phyloP scores from a whole-genome alignment of 2,888 invertebrate species.

The Morpho helenor region DNA sequence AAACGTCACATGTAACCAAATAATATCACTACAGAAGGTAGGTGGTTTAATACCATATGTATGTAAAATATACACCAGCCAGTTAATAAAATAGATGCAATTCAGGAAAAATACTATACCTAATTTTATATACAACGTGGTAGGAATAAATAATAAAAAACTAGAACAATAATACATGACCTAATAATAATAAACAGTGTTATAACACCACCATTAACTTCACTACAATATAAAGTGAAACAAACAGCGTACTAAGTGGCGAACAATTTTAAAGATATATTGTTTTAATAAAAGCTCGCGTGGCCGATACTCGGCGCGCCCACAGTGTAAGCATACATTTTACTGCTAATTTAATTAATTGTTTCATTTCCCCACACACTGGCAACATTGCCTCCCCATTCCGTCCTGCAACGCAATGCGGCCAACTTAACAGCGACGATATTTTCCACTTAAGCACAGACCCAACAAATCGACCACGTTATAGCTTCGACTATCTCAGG shows the following conservation, averaged over 20 bases:
- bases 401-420: slow-evolving; percentile 11
- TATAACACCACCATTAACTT: slow-evolving; percentile 13
- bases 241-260: slow-evolving; percentile 23
- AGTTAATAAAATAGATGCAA: too few relatives aligned
- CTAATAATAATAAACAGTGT: slow-evolving; percentile 1
- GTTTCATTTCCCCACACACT: slow-evolving; percentile 64
- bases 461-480: slow-evolving; percentile 53
- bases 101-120: too few relatives aligned
- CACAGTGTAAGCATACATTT: slow-evolving; percentile 50
- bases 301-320: slow-evolving; percentile 38
- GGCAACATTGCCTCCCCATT: slow-evolving; percentile 21
- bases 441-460: slow-evolving; percentile 61
- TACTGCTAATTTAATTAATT: slow-evolving; percentile 75
- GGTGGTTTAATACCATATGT: background rate
- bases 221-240: slow-evolving; percentile 20
- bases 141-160: background rate
- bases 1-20: too few relatives aligned
- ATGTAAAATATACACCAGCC: background rate
- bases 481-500: slow-evolving; percentile 35
- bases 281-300: slow-evolving; percentile 60
- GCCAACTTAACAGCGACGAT: slow-evolving; percentile 47
- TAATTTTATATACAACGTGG: too few relatives aligned
- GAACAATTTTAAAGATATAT: slow-evolving; percentile 51
- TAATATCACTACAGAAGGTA: too few relatives aligned
- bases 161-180: background rate